Evolutionary conservation across 2,888 invertebrate species (phyloP).

Genomic region (Embidobia sp.): DNA sequence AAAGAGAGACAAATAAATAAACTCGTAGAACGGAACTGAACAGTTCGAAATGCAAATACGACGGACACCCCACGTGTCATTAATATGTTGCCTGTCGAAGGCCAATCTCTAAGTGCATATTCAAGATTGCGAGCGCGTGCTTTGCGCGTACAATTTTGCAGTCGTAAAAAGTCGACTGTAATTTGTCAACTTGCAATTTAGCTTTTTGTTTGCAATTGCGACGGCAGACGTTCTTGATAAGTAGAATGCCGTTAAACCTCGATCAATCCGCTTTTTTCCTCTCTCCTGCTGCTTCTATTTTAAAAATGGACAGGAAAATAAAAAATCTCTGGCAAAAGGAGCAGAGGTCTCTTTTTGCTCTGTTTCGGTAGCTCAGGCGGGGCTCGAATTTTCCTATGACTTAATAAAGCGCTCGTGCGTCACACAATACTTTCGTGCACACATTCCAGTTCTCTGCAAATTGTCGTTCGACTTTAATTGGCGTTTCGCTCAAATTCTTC

Average conservation of each 20-base stretch:
- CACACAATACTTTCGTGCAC: conserved; percentile 33
- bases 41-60: conserved; percentile 9
- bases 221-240: neutral
- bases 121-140: conserved; percentile 31
- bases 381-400: conserved; percentile 2
- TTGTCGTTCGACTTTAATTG: conserved; percentile 27
- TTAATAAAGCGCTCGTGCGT: conserved; percentile 37
- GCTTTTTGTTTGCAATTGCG: conserved; percentile 18
- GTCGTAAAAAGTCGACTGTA: conserved; percentile 22
- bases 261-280: too few relatives aligned
- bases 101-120: conserved; percentile 6
- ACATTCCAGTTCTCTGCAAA: conserved; percentile 28
- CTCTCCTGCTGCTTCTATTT: too few relatives aligned
- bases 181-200: conserved; percentile 39
- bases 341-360: too few relatives aligned
- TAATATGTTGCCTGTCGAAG: conserved; percentile 25
- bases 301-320: too few relatives aligned
- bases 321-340: too few relatives aligned
- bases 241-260: too few relatives aligned
- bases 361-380: too few relatives aligned
- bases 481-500: conserved; percentile 16
- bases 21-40: neutral
- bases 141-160: neutral
- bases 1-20: too few relatives aligned
- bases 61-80: conserved; percentile 14